phyloP scores from a whole-genome alignment of 2,113 vertebrate genomes.

The Pluvianellus socialis region DNA sequence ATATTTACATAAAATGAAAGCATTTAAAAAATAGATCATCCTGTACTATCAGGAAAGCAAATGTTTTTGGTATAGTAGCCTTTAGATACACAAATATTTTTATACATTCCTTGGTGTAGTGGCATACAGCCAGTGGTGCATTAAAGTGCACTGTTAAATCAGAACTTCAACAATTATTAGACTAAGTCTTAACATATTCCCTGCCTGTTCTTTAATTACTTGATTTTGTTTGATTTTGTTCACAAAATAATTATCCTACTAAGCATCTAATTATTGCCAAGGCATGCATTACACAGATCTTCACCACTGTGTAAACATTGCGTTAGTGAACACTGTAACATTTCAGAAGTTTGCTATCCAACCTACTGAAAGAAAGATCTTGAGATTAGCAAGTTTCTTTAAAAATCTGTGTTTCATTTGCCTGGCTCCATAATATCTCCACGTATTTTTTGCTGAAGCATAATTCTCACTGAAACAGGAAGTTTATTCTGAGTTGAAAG shows the following conservation, averaged over 20 bases:
- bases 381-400: neutral
- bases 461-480: neutral
- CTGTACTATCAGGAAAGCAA: neutral
- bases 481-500: neutral
- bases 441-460: neutral
- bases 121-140: neutral
- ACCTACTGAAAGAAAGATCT: neutral
- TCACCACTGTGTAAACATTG: neutral
- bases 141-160: neutral
- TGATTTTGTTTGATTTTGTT: constrained; percentile 63
- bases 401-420: neutral
- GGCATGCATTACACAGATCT: neutral
- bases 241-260: constrained; percentile 51
- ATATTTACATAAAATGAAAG: neutral
- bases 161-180: neutral
- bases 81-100: neutral
- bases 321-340: neutral
- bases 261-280: constrained; percentile 27
- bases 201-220: constrained; percentile 23
- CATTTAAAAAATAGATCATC: neutral
- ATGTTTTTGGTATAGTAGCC: neutral
- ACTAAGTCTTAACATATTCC: neutral
- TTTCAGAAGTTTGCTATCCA: neutral
- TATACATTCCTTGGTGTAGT: neutral
- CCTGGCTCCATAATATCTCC: neutral